phyloP scores from a whole-genome alignment of 92 coral and sea anemone genomes.

The Bergia puertoricense region DNA sequence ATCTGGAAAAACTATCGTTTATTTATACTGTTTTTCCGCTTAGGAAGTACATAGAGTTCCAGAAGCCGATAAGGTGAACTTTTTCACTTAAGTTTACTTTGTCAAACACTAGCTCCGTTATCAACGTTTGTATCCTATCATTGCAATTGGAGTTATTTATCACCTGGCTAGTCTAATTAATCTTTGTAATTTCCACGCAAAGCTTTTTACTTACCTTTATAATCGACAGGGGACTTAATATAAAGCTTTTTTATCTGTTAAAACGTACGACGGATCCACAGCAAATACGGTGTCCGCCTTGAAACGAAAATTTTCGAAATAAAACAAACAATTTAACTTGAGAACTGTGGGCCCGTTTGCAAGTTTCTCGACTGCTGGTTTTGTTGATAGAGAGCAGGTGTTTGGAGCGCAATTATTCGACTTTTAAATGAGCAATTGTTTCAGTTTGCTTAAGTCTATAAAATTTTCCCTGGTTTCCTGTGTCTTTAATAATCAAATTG shows the following conservation, averaged over 20 bases:
- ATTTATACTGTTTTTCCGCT: not conserved
- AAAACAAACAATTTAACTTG: not conserved
- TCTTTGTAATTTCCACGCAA: not conserved
- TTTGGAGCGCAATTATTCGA: not conserved
- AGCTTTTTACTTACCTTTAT: not conserved
- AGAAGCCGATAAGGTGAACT: not conserved
- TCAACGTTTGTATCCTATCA: not conserved
- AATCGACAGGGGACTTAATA: not conserved
- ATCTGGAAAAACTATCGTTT: too few species aligned
- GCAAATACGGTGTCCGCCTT: not conserved
- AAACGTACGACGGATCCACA: not conserved
- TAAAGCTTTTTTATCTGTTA: not conserved
- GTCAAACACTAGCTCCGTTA: not conserved
- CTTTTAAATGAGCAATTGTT: conserved; percentile 4
- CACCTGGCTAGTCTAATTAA: not conserved
- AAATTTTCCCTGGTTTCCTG: too few species aligned
- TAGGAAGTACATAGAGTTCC: not conserved
- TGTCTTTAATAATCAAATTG: too few species aligned
- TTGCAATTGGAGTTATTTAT: not conserved
- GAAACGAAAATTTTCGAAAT: not conserved
- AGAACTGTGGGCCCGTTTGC: not conserved
- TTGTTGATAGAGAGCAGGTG: conserved; percentile 21
- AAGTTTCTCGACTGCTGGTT: conserved; percentile 17
- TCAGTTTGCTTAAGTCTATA: not conserved
- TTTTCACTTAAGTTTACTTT: not conserved